A percentile compares a stretch with the other conserved stretches of the same genome.
Evolutionary conservation across 2,797 vertebrate genomes (phyloP).

Genomic region (Takifugu ocellatus): DNA sequence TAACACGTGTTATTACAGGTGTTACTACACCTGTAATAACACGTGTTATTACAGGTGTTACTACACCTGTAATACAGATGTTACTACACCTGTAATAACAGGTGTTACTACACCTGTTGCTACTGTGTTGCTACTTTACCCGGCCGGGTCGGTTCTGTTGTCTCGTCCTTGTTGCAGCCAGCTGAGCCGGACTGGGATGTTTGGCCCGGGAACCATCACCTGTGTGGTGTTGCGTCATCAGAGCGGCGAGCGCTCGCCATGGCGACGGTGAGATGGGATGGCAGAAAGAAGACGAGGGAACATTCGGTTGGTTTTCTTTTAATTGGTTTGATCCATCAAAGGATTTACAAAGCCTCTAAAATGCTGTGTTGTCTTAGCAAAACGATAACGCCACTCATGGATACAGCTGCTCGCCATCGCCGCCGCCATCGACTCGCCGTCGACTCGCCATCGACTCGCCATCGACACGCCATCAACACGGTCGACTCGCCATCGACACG

Average conservation of each 20-base stretch:
- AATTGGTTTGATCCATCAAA: conserved; percentile 68
- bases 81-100: too few species aligned
- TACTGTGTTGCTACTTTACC: too few species aligned
- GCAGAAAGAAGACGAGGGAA: conserved; percentile 36
- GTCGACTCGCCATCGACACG: too few species aligned
- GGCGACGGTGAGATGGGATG: neutral
- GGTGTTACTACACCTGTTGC: too few species aligned
- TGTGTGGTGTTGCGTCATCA: too few species aligned
- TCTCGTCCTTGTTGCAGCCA: neutral
- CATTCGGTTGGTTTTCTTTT: conserved; percentile 67
- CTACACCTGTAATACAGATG: too few species aligned
- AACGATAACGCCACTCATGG: conserved; percentile 66
- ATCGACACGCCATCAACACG: too few species aligned
- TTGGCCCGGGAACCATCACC: conserved; percentile 21
- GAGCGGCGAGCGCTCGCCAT: neutral
- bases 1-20: too few species aligned
- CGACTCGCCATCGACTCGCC: too few species aligned
- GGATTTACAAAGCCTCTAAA: conserved; percentile 76
- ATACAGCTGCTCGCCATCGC: conserved; percentile 69
- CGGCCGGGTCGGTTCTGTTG: too few species aligned
- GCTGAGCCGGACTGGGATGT: conserved; percentile 7
- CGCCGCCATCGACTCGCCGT: conserved; percentile 9
- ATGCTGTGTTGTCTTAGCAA: conserved; percentile 48
- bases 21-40: too few species aligned
- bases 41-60: too few species aligned